phyloP scores from a whole-genome alignment of 2,797 vertebrate species.

The Brachyrhaphis roseni region DNA sequence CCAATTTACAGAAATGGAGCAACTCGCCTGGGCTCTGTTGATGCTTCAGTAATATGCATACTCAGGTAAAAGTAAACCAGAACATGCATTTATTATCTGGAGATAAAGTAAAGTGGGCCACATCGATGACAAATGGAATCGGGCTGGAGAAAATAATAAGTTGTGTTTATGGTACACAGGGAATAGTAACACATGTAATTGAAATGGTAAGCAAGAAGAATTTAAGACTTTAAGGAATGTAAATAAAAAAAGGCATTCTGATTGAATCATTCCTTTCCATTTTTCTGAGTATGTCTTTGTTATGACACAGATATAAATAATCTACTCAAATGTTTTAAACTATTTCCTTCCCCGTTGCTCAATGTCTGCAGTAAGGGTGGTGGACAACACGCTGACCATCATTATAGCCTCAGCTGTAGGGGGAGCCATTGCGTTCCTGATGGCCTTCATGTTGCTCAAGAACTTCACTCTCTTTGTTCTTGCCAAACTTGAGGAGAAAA shows the following conservation, averaged over 20 bases:
- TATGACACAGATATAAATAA: neutral
- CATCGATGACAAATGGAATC: neutral
- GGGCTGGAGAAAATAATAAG: neutral
- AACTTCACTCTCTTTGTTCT: slow-evolving; percentile 90
- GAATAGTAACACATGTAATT: neutral
- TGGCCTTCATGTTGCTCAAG: slow-evolving; percentile 92
- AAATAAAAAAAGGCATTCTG: neutral
- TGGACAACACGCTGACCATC: slow-evolving; percentile 91
- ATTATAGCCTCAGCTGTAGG: slow-evolving; percentile 90
- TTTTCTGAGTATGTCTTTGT: neutral
- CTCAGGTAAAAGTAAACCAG: slow-evolving; percentile 18
- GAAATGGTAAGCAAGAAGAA: neutral
- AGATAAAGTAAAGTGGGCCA: slow-evolving; percentile 21
- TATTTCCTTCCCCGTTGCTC: neutral
- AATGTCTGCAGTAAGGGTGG: slow-evolving; percentile 83
- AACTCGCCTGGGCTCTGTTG: neutral
- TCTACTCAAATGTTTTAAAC: neutral
- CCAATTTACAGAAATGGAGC: slow-evolving; percentile 21
- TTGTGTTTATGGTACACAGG: neutral
- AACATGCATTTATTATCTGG: slow-evolving; percentile 18
- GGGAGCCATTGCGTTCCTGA: slow-evolving; percentile 86
- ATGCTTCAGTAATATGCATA: slow-evolving; percentile 7
- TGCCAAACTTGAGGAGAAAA: slow-evolving; percentile 90
- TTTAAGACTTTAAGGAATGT: neutral
- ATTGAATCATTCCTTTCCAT: neutral